phyloP scores from a whole-genome alignment of 2,888 invertebrate species.

The Phortica magna region DNA sequence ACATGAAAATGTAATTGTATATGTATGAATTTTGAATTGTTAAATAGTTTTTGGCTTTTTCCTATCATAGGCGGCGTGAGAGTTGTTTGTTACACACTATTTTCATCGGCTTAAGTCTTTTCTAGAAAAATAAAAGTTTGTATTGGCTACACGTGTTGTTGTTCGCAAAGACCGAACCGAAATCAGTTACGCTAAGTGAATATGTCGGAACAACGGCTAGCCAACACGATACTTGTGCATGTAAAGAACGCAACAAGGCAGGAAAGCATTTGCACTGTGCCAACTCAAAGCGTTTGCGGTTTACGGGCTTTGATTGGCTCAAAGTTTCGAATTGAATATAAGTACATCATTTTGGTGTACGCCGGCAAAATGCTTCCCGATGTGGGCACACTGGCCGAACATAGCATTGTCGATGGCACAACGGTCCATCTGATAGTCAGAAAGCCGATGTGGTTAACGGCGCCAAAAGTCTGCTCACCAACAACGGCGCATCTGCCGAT shows the following conservation, averaged over 20 bases:
- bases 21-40: too few species aligned
- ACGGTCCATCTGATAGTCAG: conserved; percentile 56
- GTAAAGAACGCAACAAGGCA: neutral
- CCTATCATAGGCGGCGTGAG: too few species aligned
- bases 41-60: too few species aligned
- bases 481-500: neutral
- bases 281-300: conserved; percentile 56
- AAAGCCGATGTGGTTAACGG: neutral
- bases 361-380: conserved; percentile 55
- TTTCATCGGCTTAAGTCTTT: too few species aligned
- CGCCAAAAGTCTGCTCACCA: neutral
- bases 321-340: conserved; percentile 52
- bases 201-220: neutral
- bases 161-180: neutral
- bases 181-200: neutral
- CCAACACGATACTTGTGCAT: neutral
- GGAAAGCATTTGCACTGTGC: neutral
- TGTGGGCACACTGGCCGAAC: conserved; percentile 56
- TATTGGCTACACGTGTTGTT: neutral
- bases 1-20: too few species aligned
- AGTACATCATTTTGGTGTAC: conserved; percentile 52
- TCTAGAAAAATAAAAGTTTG: neutral
- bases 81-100: too few species aligned
- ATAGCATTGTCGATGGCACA: conserved; percentile 57
- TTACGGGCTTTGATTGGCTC: conserved; percentile 58